phyloP scores from a whole-genome alignment of 2,888 invertebrate genomes.

The Enchytraeus crypticus region DNA sequence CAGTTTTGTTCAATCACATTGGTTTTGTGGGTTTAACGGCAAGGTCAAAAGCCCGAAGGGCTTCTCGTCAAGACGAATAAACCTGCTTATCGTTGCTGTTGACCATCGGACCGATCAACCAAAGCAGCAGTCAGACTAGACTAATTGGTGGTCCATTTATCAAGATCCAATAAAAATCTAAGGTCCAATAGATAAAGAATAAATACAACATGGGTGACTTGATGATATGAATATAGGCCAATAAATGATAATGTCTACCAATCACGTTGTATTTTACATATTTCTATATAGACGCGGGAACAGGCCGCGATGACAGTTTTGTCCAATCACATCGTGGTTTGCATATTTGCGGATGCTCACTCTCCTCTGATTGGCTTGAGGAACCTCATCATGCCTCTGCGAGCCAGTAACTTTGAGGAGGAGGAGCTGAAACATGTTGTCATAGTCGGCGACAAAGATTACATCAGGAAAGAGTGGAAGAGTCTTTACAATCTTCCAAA shows the following conservation, averaged over 20 bases:
- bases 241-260: no score
- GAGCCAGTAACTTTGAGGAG: constrained; percentile 99
- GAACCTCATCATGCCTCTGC: constrained; percentile 98
- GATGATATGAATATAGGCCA: no score
- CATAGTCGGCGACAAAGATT: constrained; percentile 97
- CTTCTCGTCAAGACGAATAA: no score
- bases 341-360: constrained; percentile 98
- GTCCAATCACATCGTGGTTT: constrained; percentile 68
- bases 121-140: no score
- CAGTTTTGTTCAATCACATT: no score
- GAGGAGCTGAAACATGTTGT: constrained; percentile 99
- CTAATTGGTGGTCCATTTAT: background rate
- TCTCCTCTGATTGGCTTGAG: constrained; percentile 95
- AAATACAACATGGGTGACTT: no score
- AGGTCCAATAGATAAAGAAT: background rate
- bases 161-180: background rate
- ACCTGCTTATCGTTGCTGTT: no score
- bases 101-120: no score
- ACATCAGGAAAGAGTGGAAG: constrained; percentile 97
- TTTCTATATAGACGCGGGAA: constrained; percentile 74
- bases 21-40: no score
- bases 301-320: constrained; percentile 79
- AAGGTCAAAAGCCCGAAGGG: no score
- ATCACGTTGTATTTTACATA: no score
- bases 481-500: constrained; percentile 99